Evolutionary conservation across 2,888 invertebrate species (phyloP), one percentile per base, ranked within the genome.

Genomic region (Cataglyphis livida): DNA sequence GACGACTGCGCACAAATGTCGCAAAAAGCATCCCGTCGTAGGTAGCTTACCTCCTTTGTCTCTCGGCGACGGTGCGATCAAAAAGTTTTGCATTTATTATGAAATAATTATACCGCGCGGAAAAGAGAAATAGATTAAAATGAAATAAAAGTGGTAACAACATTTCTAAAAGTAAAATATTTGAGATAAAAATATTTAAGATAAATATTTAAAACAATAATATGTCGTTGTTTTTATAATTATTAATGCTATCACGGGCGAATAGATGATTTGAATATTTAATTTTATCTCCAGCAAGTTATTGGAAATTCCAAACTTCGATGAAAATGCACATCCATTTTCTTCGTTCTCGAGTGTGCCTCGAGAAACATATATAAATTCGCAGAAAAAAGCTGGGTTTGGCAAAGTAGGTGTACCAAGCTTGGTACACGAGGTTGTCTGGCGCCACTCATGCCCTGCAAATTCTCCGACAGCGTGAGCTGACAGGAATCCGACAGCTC

Each of bases 401-500:
- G 61, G 54, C 57, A 59, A 59, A 78, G 71, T 70, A 59, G 57
- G 21, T 66, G 65, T 79, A 66, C 51, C 68, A 64, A 62, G 21
- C 51, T 65, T 65, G 41, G 51, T 41, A 32, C 32, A 65, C 79
- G 62, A 59, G 68, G 51, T 64, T 64, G 70, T 62, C 38, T 65
- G 71, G 74, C 74, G 74, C 64, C 83, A 64, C 51, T 83, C 79
- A 82, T 68, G 75, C 66, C 66, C 83, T 15, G 48, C 73, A 61
- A 78, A 84, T 78, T 66, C 76, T 44, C 71, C 59, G 82, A 78
- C 84, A 61, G 73, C 61, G 51, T 70, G 81, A 70, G 75, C 78
- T 73, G 83, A 83, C 78, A 76, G 66, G 71, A 78, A 84, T 83
- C 82, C 82, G 75, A 81, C 81, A 82, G 74, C 51, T 71, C 70